Base-by-base conservation (phyloP, 2,113 vertebrate species). In the Urocitellus parryii region DNA sequence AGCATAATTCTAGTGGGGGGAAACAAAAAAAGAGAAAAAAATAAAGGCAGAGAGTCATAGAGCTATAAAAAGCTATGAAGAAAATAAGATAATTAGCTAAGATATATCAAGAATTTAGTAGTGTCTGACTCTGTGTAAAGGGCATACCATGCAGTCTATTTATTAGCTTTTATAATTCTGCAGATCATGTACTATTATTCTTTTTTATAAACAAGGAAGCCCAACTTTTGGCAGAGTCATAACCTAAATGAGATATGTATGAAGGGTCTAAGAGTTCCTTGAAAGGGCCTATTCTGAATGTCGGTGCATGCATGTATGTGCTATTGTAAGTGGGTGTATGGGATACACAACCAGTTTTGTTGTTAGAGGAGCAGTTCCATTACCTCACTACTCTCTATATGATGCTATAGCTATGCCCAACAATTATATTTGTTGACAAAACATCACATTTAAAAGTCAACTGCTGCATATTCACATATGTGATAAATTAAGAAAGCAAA, bases 351-450 rank as follows among this genome's bases (percentile, higher is more conserved):
- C 45, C 25, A 8, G 14, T 20, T 76, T 67, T 53, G 32, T 4
- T 6, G 58, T 51, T 76, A 9, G 51, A 73, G 37, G 29, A 48
- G 8, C 0, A 92, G 34, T 34, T 25, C 8, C 27, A 17, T 81
- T 90, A 83, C 56, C 65, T 96, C 61, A 72, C 32, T 42, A 20
- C 22, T 72, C 7, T 42, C 39, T 37, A 68, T 37, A 68, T 84
- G 11, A 68, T 84, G 90, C 18, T 73, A 32, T 73, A 37, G 14
- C 22, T 45, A 37, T 79, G 67, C 39, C 32, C n/a, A 29, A 29
- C 76, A 96, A 88, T 92, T 95, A 76, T 8, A 89, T 72, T 65
- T 97, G 80, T 96, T 91, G 73, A 83, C 32, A 25, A 86, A 92
- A 91, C 34, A 82, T 90, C 56, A 51, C 53, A 63, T 96, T 90